These are phyloP conservation scores for Archivesica marissinica DNA, from an alignment of 1,140 invertebrate species.

Conservation along the genomic window DNA sequence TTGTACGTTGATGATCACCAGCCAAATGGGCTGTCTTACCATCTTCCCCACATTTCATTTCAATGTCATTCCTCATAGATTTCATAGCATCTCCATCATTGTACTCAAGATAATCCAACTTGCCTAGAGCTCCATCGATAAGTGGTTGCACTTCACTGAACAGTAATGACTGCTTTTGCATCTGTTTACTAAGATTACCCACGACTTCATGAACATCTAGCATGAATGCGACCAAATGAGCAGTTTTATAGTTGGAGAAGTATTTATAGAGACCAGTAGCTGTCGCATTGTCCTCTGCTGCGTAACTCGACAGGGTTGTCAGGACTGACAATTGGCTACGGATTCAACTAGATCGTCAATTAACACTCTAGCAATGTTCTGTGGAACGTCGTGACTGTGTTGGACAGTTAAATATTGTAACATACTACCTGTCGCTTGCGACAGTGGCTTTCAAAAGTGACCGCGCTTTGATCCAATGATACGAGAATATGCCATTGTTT, in stretches of 20 bases:
- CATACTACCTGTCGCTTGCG: no score
- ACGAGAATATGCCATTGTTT: no score
- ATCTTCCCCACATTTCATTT: no score
- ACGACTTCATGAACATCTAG: conserved; percentile 24
- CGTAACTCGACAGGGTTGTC: conserved; percentile 18
- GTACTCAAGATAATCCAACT: neutral
- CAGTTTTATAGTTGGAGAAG: conserved; percentile 25
- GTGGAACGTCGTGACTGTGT: no score
- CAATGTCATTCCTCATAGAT: conserved; percentile 2
- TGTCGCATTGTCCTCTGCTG: neutral
- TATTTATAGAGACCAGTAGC: conserved; percentile 37
- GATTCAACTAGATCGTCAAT: no score
- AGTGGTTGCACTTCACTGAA: conserved; percentile 11
- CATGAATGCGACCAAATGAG: conserved; percentile 24
- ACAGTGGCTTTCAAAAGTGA: no score
- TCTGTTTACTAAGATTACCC: neutral
- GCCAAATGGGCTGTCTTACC: no score
- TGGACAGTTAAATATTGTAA: no score
- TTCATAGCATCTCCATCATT: conserved; percentile 5
- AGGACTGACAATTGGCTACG: no score
- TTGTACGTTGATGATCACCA: no score
- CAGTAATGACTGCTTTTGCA: conserved; percentile 15
- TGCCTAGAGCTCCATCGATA: neutral
- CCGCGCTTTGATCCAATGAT: no score
- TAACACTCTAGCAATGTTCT: no score